Conservation (phyloP, 2,113 vertebrate genomes). For the Heterotilapia buettikoferi region DNA sequence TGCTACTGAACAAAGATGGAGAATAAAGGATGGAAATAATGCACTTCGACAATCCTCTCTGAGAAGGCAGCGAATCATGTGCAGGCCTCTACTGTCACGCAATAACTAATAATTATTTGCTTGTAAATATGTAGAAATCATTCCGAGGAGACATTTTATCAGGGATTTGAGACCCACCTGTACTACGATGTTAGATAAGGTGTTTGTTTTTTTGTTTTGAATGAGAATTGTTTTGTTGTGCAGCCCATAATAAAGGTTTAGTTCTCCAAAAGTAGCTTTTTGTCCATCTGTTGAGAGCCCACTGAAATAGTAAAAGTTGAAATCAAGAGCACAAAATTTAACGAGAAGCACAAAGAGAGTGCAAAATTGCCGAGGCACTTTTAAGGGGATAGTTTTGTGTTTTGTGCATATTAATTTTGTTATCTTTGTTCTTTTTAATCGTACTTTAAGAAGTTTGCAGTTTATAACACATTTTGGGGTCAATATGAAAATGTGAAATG, state of each 20-base stretch:
- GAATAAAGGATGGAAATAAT: neutral
- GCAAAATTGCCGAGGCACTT: neutral
- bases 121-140: slow-evolving; percentile 72
- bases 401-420: neutral
- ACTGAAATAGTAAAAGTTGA: neutral
- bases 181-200: neutral
- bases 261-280: neutral
- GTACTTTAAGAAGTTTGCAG: neutral
- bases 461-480: neutral
- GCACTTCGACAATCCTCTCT: slow-evolving; percentile 14
- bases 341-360: neutral
- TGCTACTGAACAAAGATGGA: slow-evolving; percentile 1
- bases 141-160: slow-evolving; percentile 30
- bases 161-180: slow-evolving; percentile 13
- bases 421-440: neutral
- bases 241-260: slow-evolving; percentile 1
- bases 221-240: neutral
- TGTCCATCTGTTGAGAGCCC: neutral
- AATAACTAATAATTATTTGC: slow-evolving; percentile 51
- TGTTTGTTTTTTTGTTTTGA: slow-evolving; percentile 12
- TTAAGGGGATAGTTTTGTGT: neutral
- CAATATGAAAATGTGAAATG: neutral
- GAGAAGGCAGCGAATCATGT: slow-evolving; percentile 45
- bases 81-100: slow-evolving; percentile 69
- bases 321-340: neutral